These are phyloP conservation scores for Dipodomys stephensi DNA, from an alignment of 2,113 vertebrate species.

Conservation along the genomic window DNA sequence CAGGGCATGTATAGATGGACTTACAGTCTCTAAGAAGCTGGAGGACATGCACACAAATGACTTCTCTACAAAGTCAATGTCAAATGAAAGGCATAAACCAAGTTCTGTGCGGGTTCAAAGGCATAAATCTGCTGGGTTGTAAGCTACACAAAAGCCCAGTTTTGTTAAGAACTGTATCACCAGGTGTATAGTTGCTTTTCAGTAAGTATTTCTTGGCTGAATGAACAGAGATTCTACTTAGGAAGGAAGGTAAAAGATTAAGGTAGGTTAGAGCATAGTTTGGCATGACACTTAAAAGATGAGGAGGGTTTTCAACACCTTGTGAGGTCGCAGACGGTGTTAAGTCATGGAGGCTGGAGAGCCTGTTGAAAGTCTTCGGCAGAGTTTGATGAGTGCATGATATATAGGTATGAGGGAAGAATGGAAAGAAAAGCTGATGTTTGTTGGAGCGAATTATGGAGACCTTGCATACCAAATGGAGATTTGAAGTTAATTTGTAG, in stretches of 20 bases:
- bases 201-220: background rate
- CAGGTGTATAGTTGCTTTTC: background rate
- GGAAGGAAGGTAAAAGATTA: background rate
- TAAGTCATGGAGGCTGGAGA: background rate
- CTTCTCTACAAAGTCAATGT: background rate
- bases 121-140: background rate
- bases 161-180: background rate
- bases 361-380: background rate
- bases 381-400: background rate
- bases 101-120: background rate
- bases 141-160: background rate
- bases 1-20: background rate
- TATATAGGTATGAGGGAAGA: background rate
- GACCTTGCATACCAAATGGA: background rate
- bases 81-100: background rate
- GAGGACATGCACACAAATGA: background rate
- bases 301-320: background rate
- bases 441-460: background rate
- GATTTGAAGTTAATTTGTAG: constrained; percentile 22
- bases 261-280: background rate
- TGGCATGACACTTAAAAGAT: background rate
- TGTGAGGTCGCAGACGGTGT: background rate
- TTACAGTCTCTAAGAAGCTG: background rate
- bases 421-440: background rate
- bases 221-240: background rate